Conservation (phyloP, 2,888 invertebrate species). For the Dioctria linearis region DNA sequence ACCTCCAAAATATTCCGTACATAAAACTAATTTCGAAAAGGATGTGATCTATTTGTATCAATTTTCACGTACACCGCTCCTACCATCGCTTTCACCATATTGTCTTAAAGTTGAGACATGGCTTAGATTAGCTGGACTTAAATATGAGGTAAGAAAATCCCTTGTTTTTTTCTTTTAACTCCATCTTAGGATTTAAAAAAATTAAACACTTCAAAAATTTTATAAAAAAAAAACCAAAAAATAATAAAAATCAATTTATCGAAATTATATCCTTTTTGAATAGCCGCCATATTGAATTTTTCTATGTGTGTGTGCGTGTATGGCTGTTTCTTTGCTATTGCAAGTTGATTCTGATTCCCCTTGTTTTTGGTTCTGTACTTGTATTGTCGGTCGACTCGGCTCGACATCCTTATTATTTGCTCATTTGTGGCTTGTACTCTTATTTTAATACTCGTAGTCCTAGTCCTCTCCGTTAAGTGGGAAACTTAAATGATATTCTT, state of each 20-base stretch:
- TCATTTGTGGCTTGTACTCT: not conserved
- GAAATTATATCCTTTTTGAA: conserved; percentile 43
- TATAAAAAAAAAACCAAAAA: not conserved
- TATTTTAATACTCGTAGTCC: not conserved
- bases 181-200: not conserved
- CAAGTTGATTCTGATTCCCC: not conserved
- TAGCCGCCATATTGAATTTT: conserved; percentile 45
- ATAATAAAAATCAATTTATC: conserved; percentile 29
- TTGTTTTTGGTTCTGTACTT: not conserved
- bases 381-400: not conserved
- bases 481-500: conserved; percentile 8
- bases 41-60: conserved; percentile 95
- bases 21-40: conserved; percentile 91
- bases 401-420: conserved; percentile 27
- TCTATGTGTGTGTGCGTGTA: conserved; percentile 31
- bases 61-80: conserved; percentile 89
- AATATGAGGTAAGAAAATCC: conserved; percentile 87
- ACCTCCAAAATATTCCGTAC: conserved; percentile 84
- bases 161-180: not conserved
- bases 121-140: conserved; percentile 91
- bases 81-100: conserved; percentile 93
- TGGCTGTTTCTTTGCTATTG: too few species aligned
- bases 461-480: conserved; percentile 1
- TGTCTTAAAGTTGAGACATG: conserved; percentile 97
- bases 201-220: not conserved